These are phyloP conservation scores for Drosophila kambysellisi DNA, from an alignment of 2,888 invertebrate genomes.

Conservation along the genomic window DNA sequence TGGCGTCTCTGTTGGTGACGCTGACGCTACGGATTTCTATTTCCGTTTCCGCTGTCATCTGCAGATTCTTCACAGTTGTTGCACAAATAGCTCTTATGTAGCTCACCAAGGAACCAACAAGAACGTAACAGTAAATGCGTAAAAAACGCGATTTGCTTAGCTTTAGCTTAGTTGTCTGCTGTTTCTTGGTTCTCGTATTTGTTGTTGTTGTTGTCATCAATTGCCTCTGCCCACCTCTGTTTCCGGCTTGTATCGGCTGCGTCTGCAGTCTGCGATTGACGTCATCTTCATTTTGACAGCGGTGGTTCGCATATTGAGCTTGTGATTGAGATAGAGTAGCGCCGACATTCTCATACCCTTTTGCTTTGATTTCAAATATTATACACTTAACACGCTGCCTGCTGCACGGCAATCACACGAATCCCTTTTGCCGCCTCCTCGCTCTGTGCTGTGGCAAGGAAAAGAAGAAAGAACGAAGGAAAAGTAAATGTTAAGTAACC, in stretches of 20 bases:
- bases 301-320: conserved; percentile 82
- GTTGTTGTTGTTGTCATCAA: conserved; percentile 48
- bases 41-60: conserved; percentile 18
- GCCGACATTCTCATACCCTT: conserved; percentile 78
- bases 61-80: conserved; percentile 40
- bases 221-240: conserved; percentile 26
- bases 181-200: conserved; percentile 29
- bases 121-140: conserved; percentile 66
- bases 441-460: conserved; percentile 9
- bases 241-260: conserved; percentile 32
- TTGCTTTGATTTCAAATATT: conserved; percentile 85
- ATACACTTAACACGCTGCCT: conserved; percentile 72
- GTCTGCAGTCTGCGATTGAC: conserved; percentile 19
- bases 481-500: conserved; percentile 42
- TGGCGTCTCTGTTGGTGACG: conserved; percentile 13
- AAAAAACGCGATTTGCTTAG: conserved; percentile 71
- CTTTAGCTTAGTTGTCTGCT: conserved; percentile 63
- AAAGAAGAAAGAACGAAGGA: conserved; percentile 13
- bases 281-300: conserved; percentile 83
- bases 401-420: conserved; percentile 50
- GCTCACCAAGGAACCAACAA: conserved; percentile 67
- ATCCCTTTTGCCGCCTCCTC: conserved; percentile 23
- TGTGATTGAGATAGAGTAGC: conserved; percentile 63
- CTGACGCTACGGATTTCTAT: conserved; percentile 31
- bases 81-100: conserved; percentile 64